Evolutionary conservation across 2,113 vertebrate species (phyloP), one percentile per base, ranked within the genome.

Genomic region (Tympanuchus pallidicinctus): DNA sequence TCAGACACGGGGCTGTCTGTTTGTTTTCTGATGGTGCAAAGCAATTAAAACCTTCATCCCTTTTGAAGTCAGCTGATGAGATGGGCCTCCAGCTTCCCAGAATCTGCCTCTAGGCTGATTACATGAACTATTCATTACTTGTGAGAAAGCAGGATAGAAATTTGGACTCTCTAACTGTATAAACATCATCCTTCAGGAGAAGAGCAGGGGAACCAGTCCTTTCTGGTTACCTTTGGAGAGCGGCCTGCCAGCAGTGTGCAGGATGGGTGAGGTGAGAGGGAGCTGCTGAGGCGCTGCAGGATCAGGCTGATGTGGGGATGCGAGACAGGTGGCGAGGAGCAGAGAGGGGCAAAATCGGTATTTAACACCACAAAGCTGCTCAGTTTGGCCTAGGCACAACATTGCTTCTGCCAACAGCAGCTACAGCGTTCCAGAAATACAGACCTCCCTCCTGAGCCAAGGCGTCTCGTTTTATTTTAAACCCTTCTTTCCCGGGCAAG

Each of bases 1-100:
- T 80, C 86, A 86, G 75, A 79, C 13, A 8, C 21, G 8, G 61
- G 76, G 82, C 61, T 92, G 72, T 72, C 2, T 27, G 60, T 89
- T 94, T 95, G 85, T 93, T 86, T 93, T 89, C 82, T 88, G 85
- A 86, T 90, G 87, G 92, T 40, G 40, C 93, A 81, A 66, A 90
- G 89, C 89, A 83, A 88, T 94, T 89, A 93, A 88, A 94, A 81
- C 43, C 88, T 79, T 32, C 52, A 65, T 63, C 47, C 82, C 52
- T 86, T 96, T 95, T 90, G 94, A 96, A 94, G 88, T 74, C 92
- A 67, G 36, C 15, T 78, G 61, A 15, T 47, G 40, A 92, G 79
- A 71, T 47, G 52, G 64, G 77, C 88, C 82, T 91, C 79, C 2
- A 8, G 73, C 75, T 91, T 88, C 61, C 57, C 50, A 89, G 79